Percentiles rank a stretch among this genome's conserved stretches.
Evolutionary conservation across 2,113 vertebrate species (phyloP).

Genomic region (Malurus melanocephalus): DNA sequence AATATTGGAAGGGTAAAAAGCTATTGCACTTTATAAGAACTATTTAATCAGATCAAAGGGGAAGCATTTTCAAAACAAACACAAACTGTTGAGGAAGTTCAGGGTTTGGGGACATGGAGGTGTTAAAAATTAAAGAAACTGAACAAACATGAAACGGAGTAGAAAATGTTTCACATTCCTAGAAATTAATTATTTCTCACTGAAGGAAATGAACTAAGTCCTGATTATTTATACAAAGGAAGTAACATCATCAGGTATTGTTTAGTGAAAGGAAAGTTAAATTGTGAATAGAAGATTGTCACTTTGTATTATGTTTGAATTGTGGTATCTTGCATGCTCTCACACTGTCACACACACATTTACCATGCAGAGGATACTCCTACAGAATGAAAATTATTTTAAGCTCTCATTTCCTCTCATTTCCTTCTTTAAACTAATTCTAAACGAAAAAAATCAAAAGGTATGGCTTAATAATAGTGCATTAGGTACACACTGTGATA

Average conservation of each 20-base stretch:
- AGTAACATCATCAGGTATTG: not conserved
- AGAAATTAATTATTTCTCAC: not conserved
- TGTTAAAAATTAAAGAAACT: not conserved
- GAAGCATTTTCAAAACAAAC: constrained; percentile 17
- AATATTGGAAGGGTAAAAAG: not conserved
- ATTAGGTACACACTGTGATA: not conserved
- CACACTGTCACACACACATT: not conserved
- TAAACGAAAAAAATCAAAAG: not conserved
- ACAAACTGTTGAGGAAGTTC: not conserved
- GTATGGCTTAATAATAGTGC: not conserved
- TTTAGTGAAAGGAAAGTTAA: not conserved
- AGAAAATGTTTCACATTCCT: not conserved
- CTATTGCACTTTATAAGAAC: not conserved
- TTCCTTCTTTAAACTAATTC: not conserved
- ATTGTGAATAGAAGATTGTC: not conserved
- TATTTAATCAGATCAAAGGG: not conserved
- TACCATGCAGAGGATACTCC: not conserved
- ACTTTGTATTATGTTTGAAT: not conserved
- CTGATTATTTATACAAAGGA: not conserved
- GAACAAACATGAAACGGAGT: not conserved
- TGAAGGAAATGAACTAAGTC: not conserved
- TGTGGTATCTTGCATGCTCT: not conserved
- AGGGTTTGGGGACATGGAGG: not conserved
- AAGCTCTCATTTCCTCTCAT: not conserved
- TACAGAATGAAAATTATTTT: not conserved